Percentiles rank a stretch among this genome's conserved stretches.
Evolutionary conservation across 2,888 invertebrate genomes (phyloP).

Genomic region (Eupithecia abbreviata): DNA sequence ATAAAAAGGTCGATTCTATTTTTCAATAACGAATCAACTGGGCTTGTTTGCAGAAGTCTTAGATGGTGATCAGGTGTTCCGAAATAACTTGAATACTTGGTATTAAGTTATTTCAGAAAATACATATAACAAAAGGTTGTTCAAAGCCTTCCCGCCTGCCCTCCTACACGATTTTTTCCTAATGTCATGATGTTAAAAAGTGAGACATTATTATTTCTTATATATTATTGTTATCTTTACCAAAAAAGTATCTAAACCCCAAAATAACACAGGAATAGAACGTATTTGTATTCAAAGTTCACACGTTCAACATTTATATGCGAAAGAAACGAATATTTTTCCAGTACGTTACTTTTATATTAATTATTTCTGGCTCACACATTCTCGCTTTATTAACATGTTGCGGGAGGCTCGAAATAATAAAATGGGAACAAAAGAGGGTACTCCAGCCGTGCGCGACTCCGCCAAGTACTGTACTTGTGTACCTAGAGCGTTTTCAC

Average conservation of each 20-base stretch:
- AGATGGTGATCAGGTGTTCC: background rate
- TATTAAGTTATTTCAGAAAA: background rate
- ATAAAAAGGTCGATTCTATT: too few species aligned
- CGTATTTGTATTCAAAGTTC: slow-evolving; percentile 5
- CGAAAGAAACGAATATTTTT: slow-evolving; percentile 30
- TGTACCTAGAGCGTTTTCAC: background rate
- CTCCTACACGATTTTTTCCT: background rate
- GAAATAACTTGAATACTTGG: background rate
- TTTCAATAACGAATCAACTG: too few species aligned
- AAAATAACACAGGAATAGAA: slow-evolving; percentile 16
- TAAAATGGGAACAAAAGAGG: slow-evolving; percentile 60
- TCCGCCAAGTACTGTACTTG: slow-evolving; percentile 9
- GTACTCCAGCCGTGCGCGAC: slow-evolving; percentile 46
- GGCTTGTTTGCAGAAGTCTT: background rate
- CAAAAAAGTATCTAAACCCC: background rate
- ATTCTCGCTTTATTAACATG: slow-evolving; percentile 60
- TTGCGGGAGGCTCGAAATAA: slow-evolving; percentile 54
- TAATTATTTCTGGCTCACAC: slow-evolving; percentile 56
- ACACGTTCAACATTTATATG: slow-evolving; percentile 9
- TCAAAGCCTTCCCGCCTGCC: background rate
- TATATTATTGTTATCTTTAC: background rate
- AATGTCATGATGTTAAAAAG: background rate
- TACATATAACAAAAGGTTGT: background rate
- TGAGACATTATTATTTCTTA: background rate
- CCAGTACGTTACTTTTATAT: slow-evolving; percentile 49